Base-by-base conservation (phyloP, 2,797 vertebrate species). In the Smutsia temminckii region DNA sequence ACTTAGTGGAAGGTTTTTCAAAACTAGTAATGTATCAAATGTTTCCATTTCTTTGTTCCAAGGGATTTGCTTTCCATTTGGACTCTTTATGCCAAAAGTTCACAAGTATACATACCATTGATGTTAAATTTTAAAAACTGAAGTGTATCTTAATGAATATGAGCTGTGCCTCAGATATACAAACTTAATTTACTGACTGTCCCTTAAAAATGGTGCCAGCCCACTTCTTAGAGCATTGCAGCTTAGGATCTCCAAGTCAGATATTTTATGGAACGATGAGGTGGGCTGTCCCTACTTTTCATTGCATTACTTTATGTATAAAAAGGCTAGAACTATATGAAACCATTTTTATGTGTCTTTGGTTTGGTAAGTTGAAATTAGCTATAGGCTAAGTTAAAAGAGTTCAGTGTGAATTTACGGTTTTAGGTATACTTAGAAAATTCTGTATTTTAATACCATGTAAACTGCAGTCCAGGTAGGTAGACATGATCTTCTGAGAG, bases 291-390 rank as follows among this genome's bases (percentile, higher is more conserved):
- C 2, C 2, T 80, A 25, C 69, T 88, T 93, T 55, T 85, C 17
- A 85, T 69, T 81, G 40, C 57, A 83, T 94, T 91, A 51, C 40
- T 93, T 57, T 88, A 69, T 88, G 29, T 84, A 42, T 37, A 84
- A 61, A 95, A 89, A 78, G 23, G 29, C 34, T 90, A 57, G 63
- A 59, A 72, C 14, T 83, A 20, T 59, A 57, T 80, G 51, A 85
- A 89, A 63, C 27, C 72, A 21, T 55, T 86, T 95, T 63, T 71
- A 72, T 72, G 18, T 63, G 27, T 94, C n/a, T 57, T 90, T 71
- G 32, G 2, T 85, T 80, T 85, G 69, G 34, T 89, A 81, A 72
- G 77, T 57, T 90, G 55, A 84, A 86, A 87, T 87, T 83, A 46
- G 2, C 16, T 83, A 51, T 46, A 29, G 40, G 40, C 55, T 92